Evolutionary conservation across 1,140 invertebrate genomes (phyloP).

Genomic region (Papilio glaucus): DNA sequence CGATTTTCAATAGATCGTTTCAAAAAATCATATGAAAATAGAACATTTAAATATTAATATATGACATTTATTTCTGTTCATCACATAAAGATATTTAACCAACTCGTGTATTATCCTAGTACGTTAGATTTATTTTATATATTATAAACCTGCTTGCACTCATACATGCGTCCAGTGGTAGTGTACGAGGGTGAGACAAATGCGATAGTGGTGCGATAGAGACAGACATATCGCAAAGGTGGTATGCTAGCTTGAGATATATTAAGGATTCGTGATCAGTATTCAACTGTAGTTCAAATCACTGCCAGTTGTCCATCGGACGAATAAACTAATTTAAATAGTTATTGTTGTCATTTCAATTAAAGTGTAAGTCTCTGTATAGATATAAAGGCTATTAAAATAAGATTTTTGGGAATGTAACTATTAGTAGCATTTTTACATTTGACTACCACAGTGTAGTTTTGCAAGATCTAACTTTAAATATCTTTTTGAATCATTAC

Average conservation of each 20-base stretch:
- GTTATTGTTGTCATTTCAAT: not conserved
- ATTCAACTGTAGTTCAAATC: not conserved
- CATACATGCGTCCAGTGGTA: too few relatives aligned
- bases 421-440: not conserved
- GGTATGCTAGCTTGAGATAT: not conserved
- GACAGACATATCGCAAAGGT: not conserved
- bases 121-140: too few relatives aligned
- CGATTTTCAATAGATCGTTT: too few relatives aligned
- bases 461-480: too few relatives aligned
- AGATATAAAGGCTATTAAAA: not conserved
- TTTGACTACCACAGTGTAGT: too few relatives aligned
- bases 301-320: conserved; percentile 10
- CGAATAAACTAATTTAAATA: too few relatives aligned
- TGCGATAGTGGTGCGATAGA: not conserved
- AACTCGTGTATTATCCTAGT: too few relatives aligned
- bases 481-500: not conserved
- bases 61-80: too few relatives aligned
- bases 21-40: too few relatives aligned
- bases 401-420: not conserved
- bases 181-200: not conserved
- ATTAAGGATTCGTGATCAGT: not conserved
- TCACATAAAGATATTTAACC: too few relatives aligned
- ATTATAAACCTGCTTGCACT: too few relatives aligned
- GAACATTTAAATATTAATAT: too few relatives aligned
- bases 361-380: not conserved